Percentiles rank a stretch among this genome's conserved stretches.
Conservation (phyloP, 2,113 vertebrate genomes). For the Xenopus borealis region DNA sequence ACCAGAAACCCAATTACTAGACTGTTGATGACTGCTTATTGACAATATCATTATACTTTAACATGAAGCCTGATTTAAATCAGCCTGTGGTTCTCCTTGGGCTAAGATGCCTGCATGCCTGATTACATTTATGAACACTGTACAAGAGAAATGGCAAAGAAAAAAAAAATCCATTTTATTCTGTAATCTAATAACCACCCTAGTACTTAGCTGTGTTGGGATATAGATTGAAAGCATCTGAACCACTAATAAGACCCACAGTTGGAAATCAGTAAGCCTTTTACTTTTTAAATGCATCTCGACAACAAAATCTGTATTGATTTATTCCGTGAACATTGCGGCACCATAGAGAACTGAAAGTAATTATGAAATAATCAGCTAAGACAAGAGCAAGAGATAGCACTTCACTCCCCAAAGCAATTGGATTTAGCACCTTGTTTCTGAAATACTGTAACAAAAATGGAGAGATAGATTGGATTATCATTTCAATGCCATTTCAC, state of each 20-base stretch:
- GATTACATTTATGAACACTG: conserved; percentile 19
- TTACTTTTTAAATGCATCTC: conserved; percentile 18
- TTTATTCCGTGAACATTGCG: conserved; percentile 29
- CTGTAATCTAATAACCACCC: no score
- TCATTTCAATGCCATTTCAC: conserved; percentile 6
- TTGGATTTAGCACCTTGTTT: conserved; percentile 26
- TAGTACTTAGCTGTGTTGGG: conserved; percentile 10
- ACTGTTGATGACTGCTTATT: no score
- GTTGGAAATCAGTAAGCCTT: conserved; percentile 25
- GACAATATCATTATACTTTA: conserved; percentile 4
- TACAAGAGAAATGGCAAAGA: conserved; percentile 5
- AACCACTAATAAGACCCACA: conserved; percentile 31
- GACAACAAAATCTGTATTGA: conserved; percentile 30
- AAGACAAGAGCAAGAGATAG: conserved; percentile 4
- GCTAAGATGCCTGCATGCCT: background rate
- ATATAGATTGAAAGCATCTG: conserved; percentile 17
- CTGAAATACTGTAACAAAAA: conserved; percentile 1
- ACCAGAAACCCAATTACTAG: no score
- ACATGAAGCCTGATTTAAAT: background rate
- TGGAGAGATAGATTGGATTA: conserved; percentile 16
- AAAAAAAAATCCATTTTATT: conserved; percentile 5
- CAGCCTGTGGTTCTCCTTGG: conserved; percentile 3
- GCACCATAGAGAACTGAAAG: conserved; percentile 29
- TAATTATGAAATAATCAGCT: conserved; percentile 41
- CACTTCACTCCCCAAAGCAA: conserved; percentile 23